Percentiles rank a stretch among this genome's conserved stretches.
Evolutionary conservation across 2,797 vertebrate species (phyloP).

Genomic region (Presbytis comata): DNA sequence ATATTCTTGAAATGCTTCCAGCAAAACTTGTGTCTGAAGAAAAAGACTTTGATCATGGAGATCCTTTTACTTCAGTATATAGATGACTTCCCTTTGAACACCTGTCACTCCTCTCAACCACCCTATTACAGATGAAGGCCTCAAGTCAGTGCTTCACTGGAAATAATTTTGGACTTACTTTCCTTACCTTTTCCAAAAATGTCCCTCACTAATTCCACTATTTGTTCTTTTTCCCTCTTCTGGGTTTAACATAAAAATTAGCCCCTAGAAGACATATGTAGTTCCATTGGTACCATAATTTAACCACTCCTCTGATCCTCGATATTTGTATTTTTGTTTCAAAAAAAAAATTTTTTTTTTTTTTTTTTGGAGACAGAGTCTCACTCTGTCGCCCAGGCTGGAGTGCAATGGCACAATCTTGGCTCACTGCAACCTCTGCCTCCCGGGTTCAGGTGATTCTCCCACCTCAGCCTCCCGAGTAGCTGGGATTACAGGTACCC

Average conservation of each 20-base stretch:
- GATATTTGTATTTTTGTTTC: not conserved
- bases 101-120: not conserved
- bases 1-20: not conserved
- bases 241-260: constrained; percentile 25
- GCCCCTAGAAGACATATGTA: not conserved
- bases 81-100: not conserved
- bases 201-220: not conserved
- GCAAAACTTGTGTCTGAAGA: not conserved
- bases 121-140: not conserved
- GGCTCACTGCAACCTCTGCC: too few species aligned
- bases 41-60: not conserved
- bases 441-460: too few species aligned
- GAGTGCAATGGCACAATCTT: fast-evolving
- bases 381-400: too few species aligned
- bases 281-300: not conserved
- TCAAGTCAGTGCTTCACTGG: not conserved
- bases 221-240: not conserved
- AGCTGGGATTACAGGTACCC: too few species aligned
- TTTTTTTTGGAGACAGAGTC: too few species aligned
- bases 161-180: not conserved
- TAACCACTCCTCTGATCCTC: not conserved
- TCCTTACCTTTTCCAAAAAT: not conserved
- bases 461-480: too few species aligned
- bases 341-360: not conserved
- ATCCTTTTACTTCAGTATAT: not conserved